Base-by-base conservation (phyloP, 1,140 invertebrate genomes). In the Brachionus koreanus region DNA sequence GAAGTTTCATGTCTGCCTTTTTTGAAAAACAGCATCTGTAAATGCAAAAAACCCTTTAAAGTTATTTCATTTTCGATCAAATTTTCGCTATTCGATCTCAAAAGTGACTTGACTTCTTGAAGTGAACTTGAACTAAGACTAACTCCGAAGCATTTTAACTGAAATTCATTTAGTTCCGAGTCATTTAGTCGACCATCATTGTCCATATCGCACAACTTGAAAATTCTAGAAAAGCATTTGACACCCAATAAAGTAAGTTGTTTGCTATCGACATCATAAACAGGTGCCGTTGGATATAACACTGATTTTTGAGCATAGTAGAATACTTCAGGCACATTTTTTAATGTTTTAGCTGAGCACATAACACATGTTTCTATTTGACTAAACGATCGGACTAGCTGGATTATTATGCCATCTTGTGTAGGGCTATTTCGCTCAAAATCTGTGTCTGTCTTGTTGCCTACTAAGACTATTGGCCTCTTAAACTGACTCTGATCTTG, bases 291-390 rank as follows among this genome's bases (percentile, higher is more conserved):
- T 5, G 98, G 98, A 91, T 99, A 97, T 82, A 99, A 90, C 74
- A 98, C 96, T 83, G 97, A 96, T 88, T 98, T 99, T 91, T 99
- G 98, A 87, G 98, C 98, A 90, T 98, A 99, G 87, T 98, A 99
- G 90, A 99, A 99, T 91, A 98, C 93, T 91, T 99, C 98, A 35
- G 96, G 98, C 84, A 99, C 96, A 90, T 99, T 99, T 87, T 96
- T 95, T 84, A 99, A 89, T 13, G 94, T 97, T 90, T 95, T 96
- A 5, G 97, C 97, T 37, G 97, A 99, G 89, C 97, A 99, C 93
- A 98, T 97, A 83, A 99, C 95, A 90, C 97, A 98, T 81, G 96
- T 98, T 90, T 99, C 98, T 69, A 99, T 95, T 91, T 99, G 97
- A 65, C 94, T 92, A 91, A 94, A 98, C 67, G 82, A 67, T 13